Percentiles rank a stretch among this genome's conserved stretches.
Conservation (phyloP, 2,113 vertebrate species). For the Tenrec ecaudatus region DNA sequence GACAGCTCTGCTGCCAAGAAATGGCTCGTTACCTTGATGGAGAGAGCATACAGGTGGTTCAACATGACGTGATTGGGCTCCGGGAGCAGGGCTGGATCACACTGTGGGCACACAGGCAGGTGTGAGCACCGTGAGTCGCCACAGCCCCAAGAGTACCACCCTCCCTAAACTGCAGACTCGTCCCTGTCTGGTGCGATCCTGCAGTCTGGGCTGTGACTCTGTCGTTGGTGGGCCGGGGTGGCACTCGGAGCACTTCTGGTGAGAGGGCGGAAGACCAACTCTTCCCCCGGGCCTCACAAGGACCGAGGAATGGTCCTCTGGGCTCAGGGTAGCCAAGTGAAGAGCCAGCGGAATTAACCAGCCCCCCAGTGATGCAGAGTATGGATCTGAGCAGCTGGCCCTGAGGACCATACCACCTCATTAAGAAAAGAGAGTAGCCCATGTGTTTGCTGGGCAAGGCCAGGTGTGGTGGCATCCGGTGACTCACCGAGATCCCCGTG, state of each 20-base stretch:
- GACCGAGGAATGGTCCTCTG: too few species aligned
- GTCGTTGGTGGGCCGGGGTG: background rate
- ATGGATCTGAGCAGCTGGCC: background rate
- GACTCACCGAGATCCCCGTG: conserved; percentile 96
- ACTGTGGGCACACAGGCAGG: conserved; percentile 86
- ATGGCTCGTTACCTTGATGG: conserved; percentile 92
- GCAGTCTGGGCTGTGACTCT: background rate
- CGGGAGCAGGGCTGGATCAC: conserved; percentile 97
- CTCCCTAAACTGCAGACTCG: background rate
- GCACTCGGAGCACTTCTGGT: background rate
- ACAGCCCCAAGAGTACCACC: rapidly evolving
- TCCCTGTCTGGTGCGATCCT: too few species aligned
- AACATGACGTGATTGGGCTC: conserved; percentile 99
- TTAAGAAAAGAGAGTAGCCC: too few species aligned
- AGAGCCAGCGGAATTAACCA: too few species aligned
- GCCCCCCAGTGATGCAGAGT: background rate
- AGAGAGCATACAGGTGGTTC: conserved; percentile 97
- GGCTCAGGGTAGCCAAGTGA: too few species aligned
- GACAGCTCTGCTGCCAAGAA: background rate
- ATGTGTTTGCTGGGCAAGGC: too few species aligned
- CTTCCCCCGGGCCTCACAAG: background rate
- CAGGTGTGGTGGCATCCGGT: too few species aligned
- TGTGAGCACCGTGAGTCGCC: background rate
- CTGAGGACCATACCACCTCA: too few species aligned
- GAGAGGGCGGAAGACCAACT: too few species aligned